A percentile compares a stretch with the other conserved stretches of the same genome.
phyloP scores from a whole-genome alignment of 2,888 invertebrate genomes.

The Neoaliturus tenellus region DNA sequence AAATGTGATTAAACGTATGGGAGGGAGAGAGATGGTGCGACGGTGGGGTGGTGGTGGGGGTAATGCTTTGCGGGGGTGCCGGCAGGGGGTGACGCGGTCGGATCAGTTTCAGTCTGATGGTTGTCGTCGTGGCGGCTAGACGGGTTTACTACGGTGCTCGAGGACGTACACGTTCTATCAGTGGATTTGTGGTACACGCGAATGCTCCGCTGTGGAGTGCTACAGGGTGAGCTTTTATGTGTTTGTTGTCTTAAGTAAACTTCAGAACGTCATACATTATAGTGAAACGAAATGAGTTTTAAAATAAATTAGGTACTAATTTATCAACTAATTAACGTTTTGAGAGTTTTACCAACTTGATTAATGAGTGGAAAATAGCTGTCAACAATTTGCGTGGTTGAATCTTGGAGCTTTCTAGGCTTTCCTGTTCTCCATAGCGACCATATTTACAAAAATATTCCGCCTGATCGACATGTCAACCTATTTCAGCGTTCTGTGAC shows the following conservation, averaged over 20 bases:
- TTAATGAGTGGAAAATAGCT: too few species aligned
- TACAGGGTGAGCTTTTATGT: slow-evolving; percentile 21
- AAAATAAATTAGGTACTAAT: too few species aligned
- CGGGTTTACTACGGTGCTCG: neutral
- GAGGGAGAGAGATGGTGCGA: neutral
- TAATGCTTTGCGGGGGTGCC: too few species aligned
- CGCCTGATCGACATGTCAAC: slow-evolving; percentile 18
- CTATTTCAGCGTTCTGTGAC: neutral
- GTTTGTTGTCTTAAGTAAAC: too few species aligned
- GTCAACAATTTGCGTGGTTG: too few species aligned
- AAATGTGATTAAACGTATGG: slow-evolving; percentile 37
- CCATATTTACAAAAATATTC: neutral
- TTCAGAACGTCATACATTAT: too few species aligned
- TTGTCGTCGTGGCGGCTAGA: neutral
- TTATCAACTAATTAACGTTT: too few species aligned
- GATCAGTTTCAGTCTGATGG: neutral
- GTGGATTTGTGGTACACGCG: neutral
- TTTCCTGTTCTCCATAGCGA: neutral
- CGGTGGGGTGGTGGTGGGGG: neutral
- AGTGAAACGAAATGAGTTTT: too few species aligned
- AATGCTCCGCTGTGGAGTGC: slow-evolving; percentile 21
- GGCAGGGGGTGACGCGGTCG: neutral
- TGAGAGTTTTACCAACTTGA: too few species aligned
- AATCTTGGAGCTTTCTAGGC: too few species aligned
- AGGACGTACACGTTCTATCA: neutral